Evolutionary conservation across 2,797 vertebrate species (phyloP), one percentile per base, ranked within the genome.

Genomic region (Platyrinchus mystaceus): DNA sequence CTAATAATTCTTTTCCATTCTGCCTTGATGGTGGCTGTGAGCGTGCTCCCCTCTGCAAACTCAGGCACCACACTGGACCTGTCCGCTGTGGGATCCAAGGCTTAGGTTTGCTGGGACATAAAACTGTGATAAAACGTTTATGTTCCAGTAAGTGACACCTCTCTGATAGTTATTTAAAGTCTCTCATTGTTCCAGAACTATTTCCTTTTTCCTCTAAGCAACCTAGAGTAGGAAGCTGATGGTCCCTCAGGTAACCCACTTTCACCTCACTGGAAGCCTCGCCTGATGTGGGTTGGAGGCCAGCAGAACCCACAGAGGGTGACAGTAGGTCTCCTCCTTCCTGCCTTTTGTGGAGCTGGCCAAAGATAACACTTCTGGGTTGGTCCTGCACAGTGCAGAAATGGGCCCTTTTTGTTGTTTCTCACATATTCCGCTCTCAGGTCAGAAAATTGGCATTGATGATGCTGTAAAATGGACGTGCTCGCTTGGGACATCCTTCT

Each of bases 121-220:
- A 46, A 76, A n/a, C 15, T 6, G 8, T 14, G 39, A n/a, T 56
- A 59, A 86, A 91, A 46, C 18, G 9, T 52, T 28, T 6, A 15
- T 22, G 39, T 94, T 93, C 39, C 78, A 87, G 75, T 89, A 91
- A 95, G 70, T 0, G 0, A 47, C 68, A 85, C 53, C 37, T 87
- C 77, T 94, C 60, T 43, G 46, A 26, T 19, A 41, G 81, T 71
- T 89, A 93, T 83, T 87, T 94, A 95, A 92, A 87, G 78, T 62
- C 39, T 41, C 36, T 74, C 78, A 83, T 92, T 95, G 93, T 94
- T 94, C 30, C 43, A 83, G 30, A 70, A 19, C 18, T 2, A 70
- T 90, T 95, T 95, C 93, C 92, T 90, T 92, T 95, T 97, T 95
- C 96, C 92, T 95, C 46, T 77, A 14, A 55, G 78, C 68, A 92